Percentiles rank a stretch among this genome's conserved stretches.
phyloP scores from a whole-genome alignment of 2,797 vertebrate species.

The Streptopelia turtur region DNA sequence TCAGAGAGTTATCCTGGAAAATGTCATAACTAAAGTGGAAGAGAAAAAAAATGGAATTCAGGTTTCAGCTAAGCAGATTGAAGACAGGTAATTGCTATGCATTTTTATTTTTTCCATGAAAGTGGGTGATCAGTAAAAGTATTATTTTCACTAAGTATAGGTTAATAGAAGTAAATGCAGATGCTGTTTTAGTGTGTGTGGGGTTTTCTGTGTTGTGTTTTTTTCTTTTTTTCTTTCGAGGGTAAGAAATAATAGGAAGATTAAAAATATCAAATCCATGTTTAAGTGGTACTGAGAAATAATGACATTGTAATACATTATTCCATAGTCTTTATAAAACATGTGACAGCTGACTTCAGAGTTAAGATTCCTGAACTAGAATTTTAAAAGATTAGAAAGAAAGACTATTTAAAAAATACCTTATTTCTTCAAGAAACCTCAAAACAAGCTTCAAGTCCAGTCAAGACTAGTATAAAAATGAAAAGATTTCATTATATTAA shows the following conservation, averaged over 20 bases:
- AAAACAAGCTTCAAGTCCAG: neutral
- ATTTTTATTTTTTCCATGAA: neutral
- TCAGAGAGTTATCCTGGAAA: slow-evolving; percentile 81
- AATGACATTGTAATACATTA: neutral
- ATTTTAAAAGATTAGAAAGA: neutral
- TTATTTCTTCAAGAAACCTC: neutral
- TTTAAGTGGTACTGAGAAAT: neutral
- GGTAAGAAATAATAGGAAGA: neutral
- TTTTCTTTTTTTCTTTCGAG: neutral
- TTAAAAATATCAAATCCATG: neutral
- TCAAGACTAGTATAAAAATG: neutral
- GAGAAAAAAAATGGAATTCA: slow-evolving; percentile 80
- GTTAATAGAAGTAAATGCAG: neutral
- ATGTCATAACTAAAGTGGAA: slow-evolving; percentile 79
- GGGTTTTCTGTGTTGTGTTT: too few species aligned
- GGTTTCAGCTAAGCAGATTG: slow-evolving; percentile 80
- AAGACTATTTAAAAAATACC: neutral
- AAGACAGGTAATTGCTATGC: slow-evolving; percentile 78
- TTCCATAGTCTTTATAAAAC: neutral
- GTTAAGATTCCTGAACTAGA: neutral
- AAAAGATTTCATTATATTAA: neutral
- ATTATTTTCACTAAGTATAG: neutral
- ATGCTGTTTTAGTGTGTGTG: neutral
- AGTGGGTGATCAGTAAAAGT: neutral
- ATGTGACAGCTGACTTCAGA: neutral